Evolutionary conservation across 2,113 vertebrate genomes (phyloP).

Genomic region (Bujurquina vittata): DNA sequence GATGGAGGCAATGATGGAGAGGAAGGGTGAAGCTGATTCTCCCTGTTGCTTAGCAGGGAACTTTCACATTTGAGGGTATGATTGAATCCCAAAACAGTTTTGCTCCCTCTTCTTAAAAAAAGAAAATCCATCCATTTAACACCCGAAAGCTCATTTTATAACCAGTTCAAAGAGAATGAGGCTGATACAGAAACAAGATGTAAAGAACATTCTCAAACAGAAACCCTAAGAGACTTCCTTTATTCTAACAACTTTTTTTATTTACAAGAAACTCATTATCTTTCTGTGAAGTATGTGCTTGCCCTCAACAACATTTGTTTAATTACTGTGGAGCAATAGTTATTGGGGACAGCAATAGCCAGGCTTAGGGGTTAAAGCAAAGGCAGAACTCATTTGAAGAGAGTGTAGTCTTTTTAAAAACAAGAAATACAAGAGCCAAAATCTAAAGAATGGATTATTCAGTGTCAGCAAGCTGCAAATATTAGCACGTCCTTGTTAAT

Average conservation of each 20-base stretch:
- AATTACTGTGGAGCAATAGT: not conserved
- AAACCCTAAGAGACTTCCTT: not conserved
- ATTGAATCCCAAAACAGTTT: constrained; percentile 1
- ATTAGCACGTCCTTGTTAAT: not conserved
- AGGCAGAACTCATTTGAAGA: not conserved
- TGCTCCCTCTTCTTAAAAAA: not conserved
- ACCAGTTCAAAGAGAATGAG: not conserved
- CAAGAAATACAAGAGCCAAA: not conserved
- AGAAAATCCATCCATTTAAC: not conserved
- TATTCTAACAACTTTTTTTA: not conserved
- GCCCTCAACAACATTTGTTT: not conserved
- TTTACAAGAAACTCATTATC: not conserved
- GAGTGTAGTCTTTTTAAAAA: not conserved
- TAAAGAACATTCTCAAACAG: not conserved
- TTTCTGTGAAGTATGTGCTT: not conserved
- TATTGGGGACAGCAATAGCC: not conserved
- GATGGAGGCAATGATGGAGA: constrained; percentile 22
- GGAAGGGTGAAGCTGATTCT: not conserved
- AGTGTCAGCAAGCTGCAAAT: not conserved
- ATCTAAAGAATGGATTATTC: not conserved
- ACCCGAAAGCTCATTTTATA: not conserved
- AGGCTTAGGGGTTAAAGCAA: not conserved
- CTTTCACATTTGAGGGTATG: not conserved
- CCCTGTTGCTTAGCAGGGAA: constrained; percentile 23
- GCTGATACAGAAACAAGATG: not conserved